Evolutionary conservation across 2,113 vertebrate genomes (phyloP), one percentile per base, ranked within the genome.

Genomic region (Leucopsar rothschildi): DNA sequence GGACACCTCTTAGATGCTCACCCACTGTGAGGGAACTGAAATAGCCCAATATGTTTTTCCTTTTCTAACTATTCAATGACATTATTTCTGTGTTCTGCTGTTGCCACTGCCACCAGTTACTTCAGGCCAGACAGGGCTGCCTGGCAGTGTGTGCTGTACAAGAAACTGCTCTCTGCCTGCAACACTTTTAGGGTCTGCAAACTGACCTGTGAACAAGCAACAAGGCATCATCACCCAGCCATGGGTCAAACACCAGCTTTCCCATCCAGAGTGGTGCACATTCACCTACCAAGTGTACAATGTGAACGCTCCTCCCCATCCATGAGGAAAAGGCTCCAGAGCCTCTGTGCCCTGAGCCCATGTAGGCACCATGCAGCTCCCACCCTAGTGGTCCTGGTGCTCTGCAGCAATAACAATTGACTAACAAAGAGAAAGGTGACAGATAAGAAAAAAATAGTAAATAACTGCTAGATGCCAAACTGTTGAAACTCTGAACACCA

Each of bases 31-130:
- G 35, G 27, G 5, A 49, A 31, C 55, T 70, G 42, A 69, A 52
- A 40, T 7, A 49, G 17, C 29, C 35, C 18, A 14, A 10, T 6
- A 60, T 5, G 3, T 0, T 1, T 28, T 65, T 70, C 25, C 28
- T 65, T 53, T 73, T 35, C 35, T 71, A 28, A 44, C 31, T 6
- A 1, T 28, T 50, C 52, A 5, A 3, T n/a, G 29, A 44, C 2
- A 15, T 55, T 64, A 29, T 7, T 35, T 27, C 45, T 25, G 33
- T 22, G 15, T 37, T 49, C 57, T 53, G 56, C 47, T 57, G 9
- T 44, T 65, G 55, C 44, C 28, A 7, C 52, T 47, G 56, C 27
- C 2, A 5, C 22, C 44, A 59, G 49, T 11, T 56, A 19, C 31
- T 9, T 10, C 21, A 44, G 39, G 11, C 13, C 4, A 2, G 59